A percentile compares a stretch with the other conserved stretches of the same genome.
These are phyloP conservation scores for Conomelus anceps DNA, from an alignment of 2,888 invertebrate genomes.

Conservation along the genomic window DNA sequence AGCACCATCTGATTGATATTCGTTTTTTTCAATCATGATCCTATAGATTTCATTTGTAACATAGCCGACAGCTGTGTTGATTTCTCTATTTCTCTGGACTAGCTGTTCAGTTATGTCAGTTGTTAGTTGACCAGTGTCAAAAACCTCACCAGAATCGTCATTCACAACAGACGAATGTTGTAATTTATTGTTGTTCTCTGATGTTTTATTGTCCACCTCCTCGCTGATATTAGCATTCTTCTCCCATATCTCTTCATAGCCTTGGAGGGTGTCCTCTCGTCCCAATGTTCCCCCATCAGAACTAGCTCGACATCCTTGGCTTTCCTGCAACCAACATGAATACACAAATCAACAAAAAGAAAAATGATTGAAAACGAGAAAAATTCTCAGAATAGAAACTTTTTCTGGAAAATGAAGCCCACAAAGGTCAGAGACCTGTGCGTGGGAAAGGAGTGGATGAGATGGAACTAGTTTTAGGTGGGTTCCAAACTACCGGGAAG, in stretches of 20 bases:
- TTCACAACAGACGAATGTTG: neutral
- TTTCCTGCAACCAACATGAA: neutral
- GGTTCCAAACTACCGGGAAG: too few species aligned
- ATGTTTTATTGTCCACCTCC: neutral
- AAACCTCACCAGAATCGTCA: neutral
- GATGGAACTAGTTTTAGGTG: too few species aligned
- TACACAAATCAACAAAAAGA: too few species aligned
- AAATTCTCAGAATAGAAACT: too few species aligned
- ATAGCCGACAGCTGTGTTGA: neutral
- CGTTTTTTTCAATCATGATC: slow-evolving; percentile 1
- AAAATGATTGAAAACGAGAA: too few species aligned
- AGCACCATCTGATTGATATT: neutral
- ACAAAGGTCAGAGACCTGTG: too few species aligned
- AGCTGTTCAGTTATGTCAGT: slow-evolving; percentile 5
- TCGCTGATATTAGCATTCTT: neutral
- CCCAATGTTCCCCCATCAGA: slow-evolving; percentile 33
- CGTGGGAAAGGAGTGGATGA: too few species aligned
- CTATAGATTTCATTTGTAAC: slow-evolving; percentile 12
- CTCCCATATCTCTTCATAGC: slow-evolving; percentile 37
- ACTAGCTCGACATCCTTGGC: neutral
- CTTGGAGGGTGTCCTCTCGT: slow-evolving; percentile 36
- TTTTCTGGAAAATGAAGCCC: too few species aligned
- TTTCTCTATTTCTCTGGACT: slow-evolving; percentile 5
- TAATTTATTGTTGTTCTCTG: neutral
- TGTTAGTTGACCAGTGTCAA: slow-evolving; percentile 12